Conservation (phyloP, 2,113 vertebrate species). For the Mungos mungo region DNA sequence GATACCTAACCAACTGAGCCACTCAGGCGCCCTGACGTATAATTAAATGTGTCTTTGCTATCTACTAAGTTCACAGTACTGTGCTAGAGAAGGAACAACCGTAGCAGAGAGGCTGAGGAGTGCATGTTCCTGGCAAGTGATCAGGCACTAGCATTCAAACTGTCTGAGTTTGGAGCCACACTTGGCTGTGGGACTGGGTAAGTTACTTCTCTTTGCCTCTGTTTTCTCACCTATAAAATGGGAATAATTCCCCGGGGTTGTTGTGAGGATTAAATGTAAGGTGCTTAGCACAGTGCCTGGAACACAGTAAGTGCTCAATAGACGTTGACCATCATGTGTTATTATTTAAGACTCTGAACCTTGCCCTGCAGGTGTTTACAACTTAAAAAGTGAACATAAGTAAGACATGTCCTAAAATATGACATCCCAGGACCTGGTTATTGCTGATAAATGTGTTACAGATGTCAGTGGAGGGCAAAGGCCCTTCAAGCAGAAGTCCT, state of each 20-base stretch:
- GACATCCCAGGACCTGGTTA: not conserved
- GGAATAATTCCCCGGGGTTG: not conserved
- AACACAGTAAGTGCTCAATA: not conserved
- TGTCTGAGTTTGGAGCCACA: not conserved
- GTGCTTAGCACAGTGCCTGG: not conserved
- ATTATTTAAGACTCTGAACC: not conserved
- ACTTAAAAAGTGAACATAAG: not conserved
- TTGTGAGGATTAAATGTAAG: not conserved
- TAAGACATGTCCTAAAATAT: not conserved
- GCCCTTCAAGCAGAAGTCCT: not conserved
- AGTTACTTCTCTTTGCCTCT: not conserved
- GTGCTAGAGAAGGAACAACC: not conserved
- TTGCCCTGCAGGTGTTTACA: not conserved
- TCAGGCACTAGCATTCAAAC: not conserved
- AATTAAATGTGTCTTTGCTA: not conserved
- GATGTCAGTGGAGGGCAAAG: not conserved
- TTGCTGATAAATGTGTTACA: not conserved
- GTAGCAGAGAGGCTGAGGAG: not conserved
- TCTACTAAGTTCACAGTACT: not conserved
- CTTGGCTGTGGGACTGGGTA: not conserved
- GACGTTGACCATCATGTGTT: not conserved
- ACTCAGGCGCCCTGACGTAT: not conserved
- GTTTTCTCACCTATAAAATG: not conserved
- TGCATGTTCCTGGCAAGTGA: rapidly evolving
- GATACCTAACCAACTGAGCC: too few species aligned